phyloP scores from a whole-genome alignment of 2,113 vertebrate genomes.

The Leptosomus discolor region DNA sequence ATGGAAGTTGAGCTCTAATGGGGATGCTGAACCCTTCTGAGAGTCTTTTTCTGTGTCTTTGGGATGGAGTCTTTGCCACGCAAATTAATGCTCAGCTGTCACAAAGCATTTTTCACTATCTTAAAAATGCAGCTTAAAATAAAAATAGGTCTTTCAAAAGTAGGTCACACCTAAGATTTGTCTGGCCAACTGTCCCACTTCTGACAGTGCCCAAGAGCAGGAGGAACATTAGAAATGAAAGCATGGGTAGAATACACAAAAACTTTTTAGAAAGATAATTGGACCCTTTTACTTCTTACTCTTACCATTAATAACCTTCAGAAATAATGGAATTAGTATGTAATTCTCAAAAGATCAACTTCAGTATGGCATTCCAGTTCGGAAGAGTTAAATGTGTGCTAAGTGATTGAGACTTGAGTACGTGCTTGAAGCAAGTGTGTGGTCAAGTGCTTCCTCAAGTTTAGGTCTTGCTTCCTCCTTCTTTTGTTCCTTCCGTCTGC shows the following conservation, averaged over 20 bases:
- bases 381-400: neutral
- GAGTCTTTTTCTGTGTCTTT: neutral
- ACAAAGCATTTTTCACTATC: conserved; percentile 13
- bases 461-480: neutral
- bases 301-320: neutral
- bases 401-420: neutral
- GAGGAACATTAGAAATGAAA: neutral
- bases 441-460: neutral
- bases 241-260: neutral
- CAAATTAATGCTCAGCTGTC: conserved; percentile 36
- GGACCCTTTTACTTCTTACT: neutral
- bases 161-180: conserved; percentile 30
- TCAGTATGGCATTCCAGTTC: neutral
- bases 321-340: neutral
- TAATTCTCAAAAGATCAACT: neutral
- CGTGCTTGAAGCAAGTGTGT: neutral
- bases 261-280: neutral
- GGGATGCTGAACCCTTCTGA: neutral
- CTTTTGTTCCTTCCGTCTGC: neutral
- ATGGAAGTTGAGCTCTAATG: neutral
- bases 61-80: neutral
- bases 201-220: neutral
- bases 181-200: conserved; percentile 17
- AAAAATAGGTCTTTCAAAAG: conserved; percentile 16
- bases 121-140: conserved; percentile 33